phyloP scores from a whole-genome alignment of 2,888 invertebrate genomes.

The Hymenopus coronatus region DNA sequence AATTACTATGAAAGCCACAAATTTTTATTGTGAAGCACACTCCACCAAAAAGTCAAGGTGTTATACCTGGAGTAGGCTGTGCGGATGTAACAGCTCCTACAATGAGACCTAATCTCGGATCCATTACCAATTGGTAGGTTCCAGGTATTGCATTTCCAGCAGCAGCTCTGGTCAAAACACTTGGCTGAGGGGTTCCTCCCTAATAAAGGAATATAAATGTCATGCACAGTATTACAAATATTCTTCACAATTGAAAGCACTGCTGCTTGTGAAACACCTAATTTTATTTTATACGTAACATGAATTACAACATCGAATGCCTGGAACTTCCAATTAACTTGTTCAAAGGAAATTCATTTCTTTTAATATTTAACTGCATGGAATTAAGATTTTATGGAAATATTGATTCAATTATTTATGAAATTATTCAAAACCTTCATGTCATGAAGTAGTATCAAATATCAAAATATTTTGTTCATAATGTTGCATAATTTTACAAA shows the following conservation, averaged over 20 bases:
- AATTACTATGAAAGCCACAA: background rate
- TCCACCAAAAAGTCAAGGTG: background rate
- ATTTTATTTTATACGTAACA: too few relatives aligned
- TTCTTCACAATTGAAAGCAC: background rate
- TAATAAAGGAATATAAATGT: slow-evolving; percentile 5
- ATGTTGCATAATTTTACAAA: too few relatives aligned
- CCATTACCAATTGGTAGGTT: slow-evolving; percentile 53
- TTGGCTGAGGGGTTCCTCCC: slow-evolving; percentile 5
- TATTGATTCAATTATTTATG: too few relatives aligned
- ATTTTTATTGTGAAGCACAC: background rate
- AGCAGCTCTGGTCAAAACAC: slow-evolving; percentile 18
- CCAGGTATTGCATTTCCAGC: slow-evolving; percentile 33
- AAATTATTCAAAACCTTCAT: too few relatives aligned
- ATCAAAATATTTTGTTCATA: too few relatives aligned
- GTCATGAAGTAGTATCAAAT: too few relatives aligned
- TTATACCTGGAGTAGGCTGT: background rate
- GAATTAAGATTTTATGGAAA: too few relatives aligned
- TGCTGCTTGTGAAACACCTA: too few relatives aligned
- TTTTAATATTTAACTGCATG: too few relatives aligned
- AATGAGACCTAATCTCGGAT: slow-evolving; percentile 50
- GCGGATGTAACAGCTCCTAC: slow-evolving; percentile 41
- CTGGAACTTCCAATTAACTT: too few relatives aligned
- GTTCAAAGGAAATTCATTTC: too few relatives aligned
- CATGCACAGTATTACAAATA: background rate
- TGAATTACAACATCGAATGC: too few relatives aligned